Percentiles rank a stretch among this genome's conserved stretches.
Conservation (phyloP, 1,140 invertebrate species). For the Drosophila kepulauana region DNA sequence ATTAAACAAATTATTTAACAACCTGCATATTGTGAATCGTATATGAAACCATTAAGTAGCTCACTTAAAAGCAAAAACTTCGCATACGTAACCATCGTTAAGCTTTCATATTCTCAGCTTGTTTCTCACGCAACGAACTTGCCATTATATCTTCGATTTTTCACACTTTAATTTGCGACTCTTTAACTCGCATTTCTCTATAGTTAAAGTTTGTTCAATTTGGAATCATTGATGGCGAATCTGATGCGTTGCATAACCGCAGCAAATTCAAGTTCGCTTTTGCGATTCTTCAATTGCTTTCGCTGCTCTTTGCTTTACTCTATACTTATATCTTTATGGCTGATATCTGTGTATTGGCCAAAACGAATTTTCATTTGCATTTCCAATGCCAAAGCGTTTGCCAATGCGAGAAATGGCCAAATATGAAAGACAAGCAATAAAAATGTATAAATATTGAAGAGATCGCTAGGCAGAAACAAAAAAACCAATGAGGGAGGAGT, state of each 20-base stretch:
- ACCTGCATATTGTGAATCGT: too few species aligned
- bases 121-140: background rate
- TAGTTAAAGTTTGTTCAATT: background rate
- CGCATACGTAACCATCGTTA: too few species aligned
- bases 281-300: constrained; percentile 27
- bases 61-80: too few species aligned
- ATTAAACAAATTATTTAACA: too few species aligned
- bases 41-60: too few species aligned
- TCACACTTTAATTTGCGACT: background rate
- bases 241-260: constrained; percentile 35
- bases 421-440: constrained; percentile 53
- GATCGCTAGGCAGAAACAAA: constrained; percentile 28
- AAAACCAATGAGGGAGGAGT: background rate
- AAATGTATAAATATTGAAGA: constrained; percentile 54
- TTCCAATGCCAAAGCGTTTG: constrained; percentile 37
- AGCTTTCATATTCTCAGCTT: too few species aligned
- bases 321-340: background rate
- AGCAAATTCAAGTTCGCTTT: constrained; percentile 31
- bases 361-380: constrained; percentile 44
- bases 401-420: constrained; percentile 50
- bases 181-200: background rate
- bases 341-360: background rate
- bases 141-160: background rate
- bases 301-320: constrained; percentile 4
- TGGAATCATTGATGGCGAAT: constrained; percentile 7